Evolutionary conservation across 2,888 invertebrate genomes (phyloP), one percentile per base, ranked within the genome.

Genomic region (Busseola fusca): DNA sequence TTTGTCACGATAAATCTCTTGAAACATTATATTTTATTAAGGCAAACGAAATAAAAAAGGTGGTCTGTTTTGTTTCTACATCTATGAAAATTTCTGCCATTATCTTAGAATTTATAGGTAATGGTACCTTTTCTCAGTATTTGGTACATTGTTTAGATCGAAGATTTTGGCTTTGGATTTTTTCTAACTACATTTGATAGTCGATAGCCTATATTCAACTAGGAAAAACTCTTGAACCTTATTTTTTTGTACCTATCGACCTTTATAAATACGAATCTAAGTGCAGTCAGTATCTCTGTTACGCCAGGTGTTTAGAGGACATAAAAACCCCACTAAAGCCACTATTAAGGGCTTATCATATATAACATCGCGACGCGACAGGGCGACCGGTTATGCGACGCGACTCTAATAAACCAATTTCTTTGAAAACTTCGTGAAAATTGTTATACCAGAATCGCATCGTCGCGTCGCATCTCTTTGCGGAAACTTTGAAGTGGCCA

Each of bases 1-100:
- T 75, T 71, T 73, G 74, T 74, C 42, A 52, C 52, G 37, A 57
- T 72, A 79, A 69, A 27, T 76, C n/a, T 72, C 18, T n/a, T 21
- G 54, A 65, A 71, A 59, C 25, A 69, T 72, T 58, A 62, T 71
- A 58, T 71, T 57, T 70, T 62, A 77, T 34, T 66, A 63, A 34
- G 48, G 52, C 30, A 34, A 60, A 72, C 4, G 5, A 42, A 65
- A 66, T 37, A 65, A 69, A 59, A 69, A 56, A 54, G 57, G 42
- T 50, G 25, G 52, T 18, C 27, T 40, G 58, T 54, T 69, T 77
- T 69, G 12, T 77, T 69, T 70, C 60, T 14, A 14, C 16, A 64
- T 40, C n/a, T 56, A 56, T 48, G 54, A 0, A 42, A 57, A 48
- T 25, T 40, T 40, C 57, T 25, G 25, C n/a, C 30, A 27, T 34